Percentiles rank a stretch among this genome's conserved stretches.
These are phyloP conservation scores for Sandelia bainsii DNA, from an alignment of 2,797 vertebrate species.

Conservation along the genomic window DNA sequence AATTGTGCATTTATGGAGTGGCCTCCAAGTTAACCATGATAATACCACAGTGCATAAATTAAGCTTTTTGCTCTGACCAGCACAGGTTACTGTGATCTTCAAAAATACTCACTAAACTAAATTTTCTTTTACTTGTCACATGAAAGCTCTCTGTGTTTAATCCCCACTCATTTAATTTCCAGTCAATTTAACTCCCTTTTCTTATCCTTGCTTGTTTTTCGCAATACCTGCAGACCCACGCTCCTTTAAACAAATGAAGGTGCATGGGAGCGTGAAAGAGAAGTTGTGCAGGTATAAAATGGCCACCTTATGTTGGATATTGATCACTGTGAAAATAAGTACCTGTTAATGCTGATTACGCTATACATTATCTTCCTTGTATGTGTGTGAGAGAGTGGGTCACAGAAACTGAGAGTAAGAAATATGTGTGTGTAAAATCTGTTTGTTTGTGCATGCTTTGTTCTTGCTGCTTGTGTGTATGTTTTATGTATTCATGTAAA, in stretches of 20 bases:
- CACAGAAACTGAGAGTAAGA: neutral
- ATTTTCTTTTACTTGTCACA: neutral
- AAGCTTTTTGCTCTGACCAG: slow-evolving; percentile 4
- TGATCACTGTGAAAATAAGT: slow-evolving; percentile 29
- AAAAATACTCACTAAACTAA: neutral
- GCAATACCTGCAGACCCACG: neutral
- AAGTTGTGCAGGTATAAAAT: neutral
- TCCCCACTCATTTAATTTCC: slow-evolving; percentile 22
- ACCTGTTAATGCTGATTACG: slow-evolving; percentile 13
- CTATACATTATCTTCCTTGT: neutral
- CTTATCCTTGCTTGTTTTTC: neutral
- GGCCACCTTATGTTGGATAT: neutral
- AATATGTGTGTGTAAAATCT: neutral
- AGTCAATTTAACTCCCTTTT: slow-evolving; percentile 38
- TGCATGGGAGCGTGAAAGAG: slow-evolving; percentile 16
- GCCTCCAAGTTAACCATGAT: neutral
- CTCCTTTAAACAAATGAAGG: slow-evolving; percentile 10
- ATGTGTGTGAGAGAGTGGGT: slow-evolving; percentile 9
- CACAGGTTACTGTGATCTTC: neutral
- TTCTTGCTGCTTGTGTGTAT: slow-evolving; percentile 8
- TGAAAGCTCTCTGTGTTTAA: slow-evolving; percentile 8
- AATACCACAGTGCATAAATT: neutral
- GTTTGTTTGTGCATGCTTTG: neutral
- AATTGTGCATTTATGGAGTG: neutral
- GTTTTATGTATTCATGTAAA: slow-evolving; percentile 9